These are phyloP conservation scores for Rhorus exstirpatorius DNA, from an alignment of 2,888 invertebrate species.

Conservation along the genomic window DNA sequence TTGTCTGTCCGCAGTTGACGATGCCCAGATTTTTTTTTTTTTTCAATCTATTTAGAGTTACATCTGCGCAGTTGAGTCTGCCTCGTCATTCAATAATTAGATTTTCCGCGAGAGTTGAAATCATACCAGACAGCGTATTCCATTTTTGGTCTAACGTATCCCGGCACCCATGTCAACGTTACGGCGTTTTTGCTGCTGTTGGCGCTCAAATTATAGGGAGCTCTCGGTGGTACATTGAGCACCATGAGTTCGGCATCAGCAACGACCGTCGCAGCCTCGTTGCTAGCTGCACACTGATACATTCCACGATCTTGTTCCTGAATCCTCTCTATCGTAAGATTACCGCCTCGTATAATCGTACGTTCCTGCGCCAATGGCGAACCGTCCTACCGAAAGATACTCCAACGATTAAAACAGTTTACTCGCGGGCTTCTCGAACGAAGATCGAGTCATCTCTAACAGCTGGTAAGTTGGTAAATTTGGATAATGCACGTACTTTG, in stretches of 20 bases:
- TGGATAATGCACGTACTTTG: conserved; percentile 86
- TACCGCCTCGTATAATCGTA: conserved; percentile 90
- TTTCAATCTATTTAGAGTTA: no score
- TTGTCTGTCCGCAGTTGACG: no score
- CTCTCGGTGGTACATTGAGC: conserved; percentile 95
- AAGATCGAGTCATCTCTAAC: no score
- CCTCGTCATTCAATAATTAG: no score
- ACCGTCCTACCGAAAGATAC: conserved; percentile 90
- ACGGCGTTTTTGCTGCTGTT: conserved; percentile 91
- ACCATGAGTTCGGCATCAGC: conserved; percentile 93
- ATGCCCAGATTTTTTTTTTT: no score
- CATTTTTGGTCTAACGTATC: conserved; percentile 91
- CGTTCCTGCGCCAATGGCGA: conserved; percentile 90
- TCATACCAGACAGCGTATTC: conserved; percentile 94
- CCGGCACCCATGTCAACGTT: conserved; percentile 94
- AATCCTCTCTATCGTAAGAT: conserved; percentile 94
- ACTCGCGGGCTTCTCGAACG: not conserved
- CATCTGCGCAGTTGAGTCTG: no score
- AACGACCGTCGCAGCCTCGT: conserved; percentile 95
- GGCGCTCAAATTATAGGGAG: conserved; percentile 95
- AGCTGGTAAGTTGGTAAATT: not conserved
- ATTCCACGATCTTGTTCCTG: conserved; percentile 95
- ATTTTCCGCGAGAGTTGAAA: not conserved
- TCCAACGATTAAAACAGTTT: not conserved
- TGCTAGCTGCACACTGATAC: conserved; percentile 94